Conservation (phyloP, 1,140 invertebrate species). For the Diabrotica undecimpunctata region DNA sequence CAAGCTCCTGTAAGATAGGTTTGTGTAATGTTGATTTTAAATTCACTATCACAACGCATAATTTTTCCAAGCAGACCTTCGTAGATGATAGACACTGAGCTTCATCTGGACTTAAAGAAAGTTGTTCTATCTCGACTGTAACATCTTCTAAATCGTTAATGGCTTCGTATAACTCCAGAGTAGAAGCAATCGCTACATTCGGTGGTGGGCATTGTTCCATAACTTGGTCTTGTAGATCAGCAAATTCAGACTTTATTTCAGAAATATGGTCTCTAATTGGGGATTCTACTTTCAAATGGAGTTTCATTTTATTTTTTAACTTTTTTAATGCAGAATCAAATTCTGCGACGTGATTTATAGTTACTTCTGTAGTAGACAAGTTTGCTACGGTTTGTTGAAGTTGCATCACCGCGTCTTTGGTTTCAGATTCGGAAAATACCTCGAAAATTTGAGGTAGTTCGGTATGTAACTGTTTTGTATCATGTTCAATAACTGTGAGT, state of each 20-base stretch:
- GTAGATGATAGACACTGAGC: conserved; percentile 12
- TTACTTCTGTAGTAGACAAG: background rate
- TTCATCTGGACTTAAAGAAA: conserved; percentile 16
- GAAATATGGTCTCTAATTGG: background rate
- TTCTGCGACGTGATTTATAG: background rate
- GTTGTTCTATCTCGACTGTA: conserved; percentile 19
- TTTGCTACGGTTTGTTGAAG: too few species aligned
- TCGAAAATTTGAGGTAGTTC: too few species aligned
- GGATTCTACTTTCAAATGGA: background rate
- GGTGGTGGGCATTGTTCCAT: conserved; percentile 22
- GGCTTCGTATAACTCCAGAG: conserved; percentile 26
- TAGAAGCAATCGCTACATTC: conserved; percentile 23
- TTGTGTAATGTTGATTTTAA: conserved; percentile 20
- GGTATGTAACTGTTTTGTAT: too few species aligned
- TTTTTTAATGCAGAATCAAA: background rate
- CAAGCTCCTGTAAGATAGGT: conserved; percentile 20
- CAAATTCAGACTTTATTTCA: conserved; percentile 20
- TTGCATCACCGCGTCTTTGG: too few species aligned
- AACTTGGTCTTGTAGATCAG: conserved; percentile 17
- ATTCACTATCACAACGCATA: conserved; percentile 8
- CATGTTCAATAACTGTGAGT: background rate
- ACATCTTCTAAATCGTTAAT: conserved; percentile 27
- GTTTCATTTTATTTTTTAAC: background rate
- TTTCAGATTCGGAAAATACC: too few species aligned
- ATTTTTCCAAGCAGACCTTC: conserved; percentile 24